phyloP scores from a whole-genome alignment of 2,888 invertebrate genomes.

The Cremastinae sp. region DNA sequence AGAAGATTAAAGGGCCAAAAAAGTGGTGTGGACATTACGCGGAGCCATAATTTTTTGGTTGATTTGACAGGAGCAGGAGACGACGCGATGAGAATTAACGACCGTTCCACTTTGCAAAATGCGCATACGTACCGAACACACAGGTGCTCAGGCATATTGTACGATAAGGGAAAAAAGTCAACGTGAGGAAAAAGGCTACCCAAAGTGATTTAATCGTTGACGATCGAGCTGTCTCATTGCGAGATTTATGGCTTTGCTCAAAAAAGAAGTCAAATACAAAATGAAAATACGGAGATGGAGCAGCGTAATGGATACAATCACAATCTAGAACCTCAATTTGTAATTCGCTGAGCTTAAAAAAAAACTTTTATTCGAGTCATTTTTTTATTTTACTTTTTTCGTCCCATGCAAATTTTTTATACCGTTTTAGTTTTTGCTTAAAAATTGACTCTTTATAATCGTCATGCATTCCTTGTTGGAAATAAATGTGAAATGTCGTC shows the following conservation, averaged over 20 bases:
- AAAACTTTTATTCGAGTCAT: too few species aligned
- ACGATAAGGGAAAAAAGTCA: too few species aligned
- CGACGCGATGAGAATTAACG: conserved; percentile 23
- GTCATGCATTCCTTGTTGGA: too few species aligned
- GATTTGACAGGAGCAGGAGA: conserved; percentile 1
- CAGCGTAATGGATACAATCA: too few species aligned
- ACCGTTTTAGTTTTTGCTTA: too few species aligned
- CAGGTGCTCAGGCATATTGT: background rate
- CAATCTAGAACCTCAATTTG: too few species aligned
- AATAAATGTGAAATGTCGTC: too few species aligned
- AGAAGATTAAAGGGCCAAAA: background rate
- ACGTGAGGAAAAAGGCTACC: conserved; percentile 14
- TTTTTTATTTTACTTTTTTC: too few species aligned
- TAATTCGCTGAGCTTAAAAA: too few species aligned
- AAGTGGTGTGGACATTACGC: background rate
- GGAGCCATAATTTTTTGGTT: conserved; percentile 3
- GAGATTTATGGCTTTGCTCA: conserved; percentile 36
- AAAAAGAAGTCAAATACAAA: background rate
- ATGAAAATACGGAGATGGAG: too few species aligned
- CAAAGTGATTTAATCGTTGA: conserved; percentile 24
- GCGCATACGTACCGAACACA: background rate
- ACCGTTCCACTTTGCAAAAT: conserved; percentile 38
- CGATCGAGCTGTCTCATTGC: conserved; percentile 27
- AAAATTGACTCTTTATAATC: too few species aligned
- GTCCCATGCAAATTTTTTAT: too few species aligned